Evolutionary conservation across 2,113 vertebrate species (phyloP).

Genomic region (Rallus limicola): DNA sequence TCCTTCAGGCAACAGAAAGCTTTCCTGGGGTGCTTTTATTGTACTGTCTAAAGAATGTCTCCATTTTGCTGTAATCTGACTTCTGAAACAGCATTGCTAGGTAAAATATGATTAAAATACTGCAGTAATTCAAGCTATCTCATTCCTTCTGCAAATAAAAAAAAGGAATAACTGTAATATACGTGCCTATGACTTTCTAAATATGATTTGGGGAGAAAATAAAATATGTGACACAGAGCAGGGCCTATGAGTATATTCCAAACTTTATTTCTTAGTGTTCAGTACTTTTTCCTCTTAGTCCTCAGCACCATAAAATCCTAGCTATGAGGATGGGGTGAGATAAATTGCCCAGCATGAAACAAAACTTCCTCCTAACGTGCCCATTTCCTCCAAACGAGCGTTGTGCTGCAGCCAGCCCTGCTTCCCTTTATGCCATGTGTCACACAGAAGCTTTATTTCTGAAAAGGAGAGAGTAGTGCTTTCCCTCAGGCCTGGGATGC

Average conservation of each 20-base stretch:
- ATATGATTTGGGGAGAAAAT: not conserved
- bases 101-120: not conserved
- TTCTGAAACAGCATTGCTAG: not conserved
- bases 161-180: not conserved
- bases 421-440: not conserved
- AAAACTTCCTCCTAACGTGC: not conserved
- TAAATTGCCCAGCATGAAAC: not conserved
- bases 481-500: not conserved
- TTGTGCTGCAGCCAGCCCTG: not conserved
- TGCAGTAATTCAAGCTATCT: not conserved
- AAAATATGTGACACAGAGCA: not conserved
- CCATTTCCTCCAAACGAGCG: not conserved
- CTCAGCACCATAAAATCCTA: not conserved
- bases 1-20: not conserved
- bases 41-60: not conserved
- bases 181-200: not conserved
- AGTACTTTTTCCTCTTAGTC: not conserved
- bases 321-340: not conserved
- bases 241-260: not conserved
- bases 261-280: not conserved
- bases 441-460: slow-evolving; percentile 22
- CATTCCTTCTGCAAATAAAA: not conserved
- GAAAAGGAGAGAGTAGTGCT: not conserved
- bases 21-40: not conserved
- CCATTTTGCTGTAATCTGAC: not conserved